A percentile compares a stretch with the other conserved stretches of the same genome.
phyloP scores from a whole-genome alignment of 1,140 invertebrate species.

The Argopecten irradians region DNA sequence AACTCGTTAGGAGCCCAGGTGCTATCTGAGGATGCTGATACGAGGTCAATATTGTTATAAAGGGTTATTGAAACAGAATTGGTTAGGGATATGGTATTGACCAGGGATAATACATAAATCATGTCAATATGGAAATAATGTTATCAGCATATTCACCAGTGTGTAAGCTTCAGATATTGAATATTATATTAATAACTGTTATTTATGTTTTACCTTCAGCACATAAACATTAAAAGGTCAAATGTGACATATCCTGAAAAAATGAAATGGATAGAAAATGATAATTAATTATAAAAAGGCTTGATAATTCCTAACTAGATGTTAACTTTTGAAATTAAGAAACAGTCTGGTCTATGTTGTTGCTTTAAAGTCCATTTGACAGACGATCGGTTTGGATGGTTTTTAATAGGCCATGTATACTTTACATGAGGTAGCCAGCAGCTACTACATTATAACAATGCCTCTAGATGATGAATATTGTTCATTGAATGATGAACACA shows the following conservation, averaged over 20 bases:
- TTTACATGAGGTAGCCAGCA: too few relatives aligned
- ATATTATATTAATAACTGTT: background rate
- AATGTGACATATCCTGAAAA: background rate
- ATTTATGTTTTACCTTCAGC: background rate
- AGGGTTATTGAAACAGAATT: background rate
- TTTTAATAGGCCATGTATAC: too few relatives aligned
- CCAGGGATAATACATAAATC: background rate
- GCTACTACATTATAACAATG: too few relatives aligned
- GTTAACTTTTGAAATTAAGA: too few relatives aligned
- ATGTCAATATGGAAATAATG: background rate
- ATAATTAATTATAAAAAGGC: too few relatives aligned
- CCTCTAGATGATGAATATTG: too few relatives aligned
- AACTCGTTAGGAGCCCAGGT: background rate
- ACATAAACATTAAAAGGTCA: background rate
- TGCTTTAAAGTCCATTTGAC: too few relatives aligned
- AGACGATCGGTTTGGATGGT: too few relatives aligned
- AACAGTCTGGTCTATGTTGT: too few relatives aligned
- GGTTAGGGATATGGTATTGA: background rate
- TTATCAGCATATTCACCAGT: background rate
- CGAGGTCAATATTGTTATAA: background rate
- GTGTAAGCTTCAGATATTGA: background rate
- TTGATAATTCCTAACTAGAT: too few relatives aligned
- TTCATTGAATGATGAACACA: too few relatives aligned
- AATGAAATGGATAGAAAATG: too few relatives aligned
- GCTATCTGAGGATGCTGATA: background rate